A percentile compares a stretch with the other conserved stretches of the same genome.
Evolutionary conservation across 2,888 invertebrate genomes (phyloP).

Genomic region (Melieria omissa): DNA sequence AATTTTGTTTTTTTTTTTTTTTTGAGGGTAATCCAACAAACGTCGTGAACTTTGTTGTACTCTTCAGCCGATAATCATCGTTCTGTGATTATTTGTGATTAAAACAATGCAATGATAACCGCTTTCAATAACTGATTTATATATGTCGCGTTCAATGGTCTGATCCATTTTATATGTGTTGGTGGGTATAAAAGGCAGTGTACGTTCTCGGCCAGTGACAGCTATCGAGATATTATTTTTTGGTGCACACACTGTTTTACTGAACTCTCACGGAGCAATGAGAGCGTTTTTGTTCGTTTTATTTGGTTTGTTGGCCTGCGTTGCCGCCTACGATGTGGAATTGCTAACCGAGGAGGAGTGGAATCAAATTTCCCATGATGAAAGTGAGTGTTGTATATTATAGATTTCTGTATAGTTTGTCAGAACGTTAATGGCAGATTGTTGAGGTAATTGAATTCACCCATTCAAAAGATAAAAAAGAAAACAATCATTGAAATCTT

Average conservation of each 20-base stretch:
- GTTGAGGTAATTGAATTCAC: too few species aligned
- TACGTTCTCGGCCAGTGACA: constrained; percentile 3
- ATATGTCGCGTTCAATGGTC: too few species aligned
- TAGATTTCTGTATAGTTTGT: neutral
- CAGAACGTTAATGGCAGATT: neutral
- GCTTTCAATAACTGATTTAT: too few species aligned
- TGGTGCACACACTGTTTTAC: constrained; percentile 20
- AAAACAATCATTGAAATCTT: too few species aligned
- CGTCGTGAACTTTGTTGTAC: too few species aligned
- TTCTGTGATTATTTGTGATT: too few species aligned
- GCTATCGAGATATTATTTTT: constrained; percentile 38
- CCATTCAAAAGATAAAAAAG: too few species aligned
- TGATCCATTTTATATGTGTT: too few species aligned
- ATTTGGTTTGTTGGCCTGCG: constrained; percentile 51
- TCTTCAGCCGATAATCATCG: too few species aligned
- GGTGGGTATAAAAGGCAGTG: constrained; percentile 52
- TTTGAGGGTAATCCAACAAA: too few species aligned
- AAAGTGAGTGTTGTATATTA: constrained; percentile 49
- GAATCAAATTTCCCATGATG: constrained; percentile 45
- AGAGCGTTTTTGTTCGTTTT: constrained; percentile 45
- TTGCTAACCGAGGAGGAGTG: constrained; percentile 51
- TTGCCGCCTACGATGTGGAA: constrained; percentile 51
- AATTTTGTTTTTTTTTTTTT: too few species aligned
- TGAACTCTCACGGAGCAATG: constrained; percentile 44
- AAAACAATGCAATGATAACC: too few species aligned